These are phyloP conservation scores for Chaetogeoica ovagalla DNA, from an alignment of 2,888 invertebrate genomes.

Conservation along the genomic window DNA sequence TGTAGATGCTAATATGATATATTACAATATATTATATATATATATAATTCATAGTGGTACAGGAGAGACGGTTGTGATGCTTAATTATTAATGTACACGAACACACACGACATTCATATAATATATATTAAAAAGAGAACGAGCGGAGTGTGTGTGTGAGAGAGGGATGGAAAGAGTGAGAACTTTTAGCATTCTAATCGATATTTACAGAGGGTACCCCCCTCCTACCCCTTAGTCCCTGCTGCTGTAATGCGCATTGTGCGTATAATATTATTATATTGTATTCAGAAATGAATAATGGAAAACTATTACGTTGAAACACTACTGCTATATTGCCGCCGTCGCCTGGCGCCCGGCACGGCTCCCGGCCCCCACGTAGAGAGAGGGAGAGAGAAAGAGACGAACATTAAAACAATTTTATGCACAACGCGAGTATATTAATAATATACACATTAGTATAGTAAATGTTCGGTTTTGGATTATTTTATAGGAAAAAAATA, in stretches of 20 bases:
- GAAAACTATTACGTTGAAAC: conserved; percentile 50
- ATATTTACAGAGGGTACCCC: conserved; percentile 47
- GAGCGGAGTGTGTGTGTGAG: not conserved
- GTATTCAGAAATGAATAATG: conserved; percentile 52
- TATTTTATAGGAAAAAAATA: too few species aligned
- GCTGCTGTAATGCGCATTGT: not conserved
- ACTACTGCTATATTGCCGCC: not conserved
- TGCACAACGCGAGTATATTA: conserved; percentile 19
- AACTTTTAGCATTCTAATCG: conserved; percentile 50
- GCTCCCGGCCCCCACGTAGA: conserved; percentile 26
- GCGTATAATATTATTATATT: conserved; percentile 18
- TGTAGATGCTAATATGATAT: conserved; percentile 22
- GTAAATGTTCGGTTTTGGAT: too few species aligned
- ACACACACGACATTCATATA: too few species aligned
- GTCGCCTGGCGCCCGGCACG: too few species aligned
- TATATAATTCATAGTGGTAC: not conserved
- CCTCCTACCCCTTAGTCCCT: not conserved
- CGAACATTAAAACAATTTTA: conserved; percentile 40
- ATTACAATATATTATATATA: not conserved
- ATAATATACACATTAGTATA: too few species aligned
- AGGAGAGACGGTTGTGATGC: conserved; percentile 21
- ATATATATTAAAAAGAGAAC: not conserved
- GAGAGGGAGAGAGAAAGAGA: not conserved
- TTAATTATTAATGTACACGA: conserved; percentile 47
- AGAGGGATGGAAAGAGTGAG: not conserved